Conservation (phyloP, 2,888 invertebrate species). For the Corythucha ciliata region DNA sequence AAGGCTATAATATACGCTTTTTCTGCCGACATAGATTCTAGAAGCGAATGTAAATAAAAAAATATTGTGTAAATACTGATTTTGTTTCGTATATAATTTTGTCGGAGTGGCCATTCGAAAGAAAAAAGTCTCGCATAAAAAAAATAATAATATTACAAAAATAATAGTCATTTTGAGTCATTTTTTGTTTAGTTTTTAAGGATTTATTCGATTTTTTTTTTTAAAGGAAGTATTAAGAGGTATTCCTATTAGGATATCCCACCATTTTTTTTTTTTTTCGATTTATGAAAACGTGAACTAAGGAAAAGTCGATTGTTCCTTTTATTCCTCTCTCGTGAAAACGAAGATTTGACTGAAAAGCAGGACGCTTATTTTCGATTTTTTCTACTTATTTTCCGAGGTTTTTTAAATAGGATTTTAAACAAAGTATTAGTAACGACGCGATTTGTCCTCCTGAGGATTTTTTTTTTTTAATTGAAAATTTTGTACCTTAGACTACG, state of each 20-base stretch:
- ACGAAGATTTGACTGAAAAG: no score
- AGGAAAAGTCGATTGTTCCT: not conserved
- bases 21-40: constrained; percentile 20
- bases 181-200: constrained; percentile 14
- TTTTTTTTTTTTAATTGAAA: no score
- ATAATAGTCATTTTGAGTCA: constrained; percentile 44
- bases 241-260: not conserved
- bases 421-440: no score
- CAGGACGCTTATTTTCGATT: no score
- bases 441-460: no score
- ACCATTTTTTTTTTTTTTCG: not conserved
- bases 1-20: constrained; percentile 63
- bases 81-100: constrained; percentile 1
- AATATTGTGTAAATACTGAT: not conserved
- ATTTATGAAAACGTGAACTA: not conserved
- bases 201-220: not conserved
- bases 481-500: no score
- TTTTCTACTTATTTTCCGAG: no score
- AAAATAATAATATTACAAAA: constrained; percentile 15
- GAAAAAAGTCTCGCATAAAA: not conserved
- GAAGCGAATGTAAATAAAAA: not conserved
- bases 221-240: not conserved
- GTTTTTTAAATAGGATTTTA: no score
- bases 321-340: no score
- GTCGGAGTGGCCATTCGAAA: constrained; percentile 13